Base-by-base conservation (phyloP, 2,888 invertebrate genomes). In the Cephus sareptanus region DNA sequence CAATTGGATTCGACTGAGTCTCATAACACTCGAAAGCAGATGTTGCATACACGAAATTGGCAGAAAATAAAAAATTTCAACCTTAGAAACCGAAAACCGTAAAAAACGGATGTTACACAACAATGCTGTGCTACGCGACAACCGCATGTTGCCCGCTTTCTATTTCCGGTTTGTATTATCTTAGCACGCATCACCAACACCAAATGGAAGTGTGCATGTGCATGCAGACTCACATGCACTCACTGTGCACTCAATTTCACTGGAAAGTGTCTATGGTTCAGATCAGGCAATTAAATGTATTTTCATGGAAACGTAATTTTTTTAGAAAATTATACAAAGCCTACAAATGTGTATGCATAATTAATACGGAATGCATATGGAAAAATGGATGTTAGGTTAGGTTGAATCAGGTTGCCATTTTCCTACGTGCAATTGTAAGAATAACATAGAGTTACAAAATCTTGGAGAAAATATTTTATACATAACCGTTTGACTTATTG, bases 131-230 rank as follows among this genome's bases (percentile, higher is more conserved):
- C 77, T 33, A 76, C 76, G 76, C 76, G 34, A 73, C 13, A 78
- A 77, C 71, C 77, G 77, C 77, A 79, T 77, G 79, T 13, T 74
- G 76, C 77, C 70, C 71, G 77, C 77, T 77, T 77, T 11, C 40
- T 77, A 71, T 71, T 71, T 71, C 34, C 71, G 13, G 31, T 71
- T 33, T 71, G 71, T 71, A 23, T 56, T 56, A 9, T 23, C 56
- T 23, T 23, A 2, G 23, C 56, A 56, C 56, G 56, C 56, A 56
- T 56, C 56, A 56, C 56, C 23, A 23, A 56, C 56, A 23, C 23
- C 56, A 23, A 2, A 56, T 3, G 23, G 9, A 56, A 56, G 15
- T 15, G 40, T 40, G 40, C 15, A 40, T 23, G 56, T 56, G 56
- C 23, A 56, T 56, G 56, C 9, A 56, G 9, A 23, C 56, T 56